Base-by-base conservation (phyloP, 1,140 invertebrate genomes). In the Meloidogyne floridensis region DNA sequence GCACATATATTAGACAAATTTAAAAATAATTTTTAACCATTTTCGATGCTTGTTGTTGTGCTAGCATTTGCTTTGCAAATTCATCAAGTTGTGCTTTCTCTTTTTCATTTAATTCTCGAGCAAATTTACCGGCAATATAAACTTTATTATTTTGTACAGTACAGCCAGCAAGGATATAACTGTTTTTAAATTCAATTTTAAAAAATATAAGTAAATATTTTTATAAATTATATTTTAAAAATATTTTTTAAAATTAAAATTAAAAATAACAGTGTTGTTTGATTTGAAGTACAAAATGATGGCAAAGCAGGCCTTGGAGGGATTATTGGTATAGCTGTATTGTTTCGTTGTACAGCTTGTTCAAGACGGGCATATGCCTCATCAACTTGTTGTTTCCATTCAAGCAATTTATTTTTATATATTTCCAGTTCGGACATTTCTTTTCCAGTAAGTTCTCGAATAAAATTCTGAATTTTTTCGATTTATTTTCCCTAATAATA, bases 361-460 rank as follows among this genome's bases (percentile, higher is more conserved):
- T 82, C 80, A 56, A 82, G 43, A 51, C 74, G 82, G 2, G 81
- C 81, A 51, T 82, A 82, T 13, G 80, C 81, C 11, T 72, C 81
- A 69, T 82, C 81, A n/a, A 82, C 81, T 59, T 80, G 82, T 75
- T 81, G 59, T 71, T 82, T 82, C 54, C 72, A 82, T 20, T 82
- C 81, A 18, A 82, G 9, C 69, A 82, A 74, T 73, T 73, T 72
- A 13, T 59, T 78, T 59, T 78, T 82, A 65, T 82, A 82, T 74
- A 70, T 83, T 53, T 82, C 81, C 71, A 82, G 15, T 59, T 82
- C 81, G 13, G 51, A n/a, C 43, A 82, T 32, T 59, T 82, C 81
- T 69, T 82, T 75, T 71, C 65, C 72, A 47, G 15, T 83, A 42
- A 82, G 51, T 18, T 82, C 81, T 10, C 81, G 69, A 65, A 82